These are phyloP conservation scores for Corythaixoides concolor DNA, from an alignment of 2,113 vertebrate genomes.

Conservation along the genomic window DNA sequence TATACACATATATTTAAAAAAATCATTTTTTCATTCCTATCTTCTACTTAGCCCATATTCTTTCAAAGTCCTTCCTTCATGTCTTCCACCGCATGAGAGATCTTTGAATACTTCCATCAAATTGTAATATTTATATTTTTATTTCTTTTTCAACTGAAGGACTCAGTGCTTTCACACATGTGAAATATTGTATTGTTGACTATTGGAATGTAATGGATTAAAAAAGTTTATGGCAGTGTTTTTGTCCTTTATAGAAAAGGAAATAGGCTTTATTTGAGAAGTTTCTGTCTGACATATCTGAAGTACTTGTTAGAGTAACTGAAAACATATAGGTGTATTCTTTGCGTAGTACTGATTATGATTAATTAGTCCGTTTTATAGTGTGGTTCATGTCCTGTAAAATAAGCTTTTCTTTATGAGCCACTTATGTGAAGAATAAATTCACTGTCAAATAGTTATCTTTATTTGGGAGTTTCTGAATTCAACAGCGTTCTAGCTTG, in stretches of 20 bases:
- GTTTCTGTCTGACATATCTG: background rate
- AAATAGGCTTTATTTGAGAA: background rate
- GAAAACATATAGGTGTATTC: background rate
- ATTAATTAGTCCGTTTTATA: background rate
- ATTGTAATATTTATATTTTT: background rate
- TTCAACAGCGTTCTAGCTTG: rapidly evolving
- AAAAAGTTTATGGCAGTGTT: background rate
- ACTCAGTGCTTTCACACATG: background rate
- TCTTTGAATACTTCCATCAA: background rate
- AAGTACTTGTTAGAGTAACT: background rate
- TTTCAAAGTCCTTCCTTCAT: background rate
- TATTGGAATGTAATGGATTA: background rate
- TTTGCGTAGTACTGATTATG: background rate
- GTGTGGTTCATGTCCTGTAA: background rate
- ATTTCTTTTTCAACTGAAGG: background rate
- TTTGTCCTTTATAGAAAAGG: background rate
- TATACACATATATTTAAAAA: background rate
- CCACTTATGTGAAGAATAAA: background rate
- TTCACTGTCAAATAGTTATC: background rate
- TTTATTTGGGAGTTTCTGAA: background rate
- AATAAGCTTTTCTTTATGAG: background rate
- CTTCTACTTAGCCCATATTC: background rate
- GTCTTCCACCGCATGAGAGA: rapidly evolving
- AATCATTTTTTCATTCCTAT: background rate
- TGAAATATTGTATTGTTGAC: background rate